Base-by-base conservation (phyloP, 2,113 vertebrate species). In the Nematolebias whitei region DNA sequence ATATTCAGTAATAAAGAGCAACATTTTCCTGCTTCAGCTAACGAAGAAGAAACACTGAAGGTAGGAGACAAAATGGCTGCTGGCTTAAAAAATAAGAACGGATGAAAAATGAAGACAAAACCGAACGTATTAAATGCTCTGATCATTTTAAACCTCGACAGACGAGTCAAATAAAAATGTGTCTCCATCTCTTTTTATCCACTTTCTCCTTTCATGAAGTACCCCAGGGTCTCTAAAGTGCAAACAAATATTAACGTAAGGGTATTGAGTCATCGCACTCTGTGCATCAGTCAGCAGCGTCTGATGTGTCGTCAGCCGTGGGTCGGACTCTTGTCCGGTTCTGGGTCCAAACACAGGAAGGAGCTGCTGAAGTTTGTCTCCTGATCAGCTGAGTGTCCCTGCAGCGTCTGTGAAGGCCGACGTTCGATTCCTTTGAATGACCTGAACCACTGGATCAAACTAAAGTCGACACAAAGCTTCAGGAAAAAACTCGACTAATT, bases 191-290 rank as follows among this genome's bases (percentile, higher is more conserved):
- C 10, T 6, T n/a, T 19, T 19, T 19, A 2, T n/a, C 43, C 1
- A 10, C n/a, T 16, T 64, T 61, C 58, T 69, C 51, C 38, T 50
- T 11, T 26, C 43, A 56, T 62, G 6, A 61, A 77, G 84, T 83
- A 87, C 76, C 84, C 85, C 63, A 41, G 75, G 67, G 74, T 82
- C 63, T 79, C 74, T 90, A 88, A 92, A 92, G 89, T 91, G 89
- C 89, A 87, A 79, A 74, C 55, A 67, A 51, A 73, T 49, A 67
- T 41, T 73, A 82, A 84, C 81, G 78, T 73, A 76, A 64, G 53
- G 53, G 19, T 57, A 32, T 72, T 55, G 71, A 75, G 54, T 58
- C 72, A 57, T 64, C 20, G 22, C 38, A 12, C 57, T 24, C 44
- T 32, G 6, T 49, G 65, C 23, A 12, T 59, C 54, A 59, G 48